These are phyloP conservation scores for Hemibagrus wyckioides DNA, from an alignment of 2,113 vertebrate species.

Conservation along the genomic window DNA sequence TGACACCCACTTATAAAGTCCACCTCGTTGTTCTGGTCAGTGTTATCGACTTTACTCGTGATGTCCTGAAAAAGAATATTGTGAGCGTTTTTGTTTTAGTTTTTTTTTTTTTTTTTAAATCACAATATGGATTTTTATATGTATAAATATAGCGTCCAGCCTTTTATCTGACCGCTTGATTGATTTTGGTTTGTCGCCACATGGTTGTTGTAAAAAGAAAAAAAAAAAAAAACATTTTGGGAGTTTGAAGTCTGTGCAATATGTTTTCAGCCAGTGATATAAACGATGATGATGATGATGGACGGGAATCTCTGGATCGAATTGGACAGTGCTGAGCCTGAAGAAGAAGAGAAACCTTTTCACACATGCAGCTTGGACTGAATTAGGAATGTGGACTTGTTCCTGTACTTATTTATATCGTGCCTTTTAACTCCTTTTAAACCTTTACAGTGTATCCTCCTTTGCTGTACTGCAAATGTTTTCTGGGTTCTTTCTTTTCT, in stretches of 20 bases:
- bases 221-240: not conserved
- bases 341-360: conserved; percentile 50
- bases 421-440: conserved; percentile 72
- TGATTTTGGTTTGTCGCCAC: not conserved
- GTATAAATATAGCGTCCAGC: not conserved
- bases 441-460: conserved; percentile 63
- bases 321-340: conserved; percentile 73
- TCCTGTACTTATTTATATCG: conserved; percentile 71
- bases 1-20: no score
- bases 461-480: conserved; percentile 58
- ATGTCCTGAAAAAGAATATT: not conserved
- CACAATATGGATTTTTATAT: not conserved
- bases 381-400: conserved; percentile 70
- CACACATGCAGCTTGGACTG: conserved; percentile 69
- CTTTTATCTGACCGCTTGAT: not conserved
- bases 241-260: conserved; percentile 6
- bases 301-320: conserved; percentile 29
- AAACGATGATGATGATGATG: not conserved
- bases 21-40: not conserved
- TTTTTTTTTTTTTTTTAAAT: no score
- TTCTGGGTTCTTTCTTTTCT: conserved; percentile 49
- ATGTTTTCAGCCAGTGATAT: not conserved
- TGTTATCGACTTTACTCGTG: not conserved
- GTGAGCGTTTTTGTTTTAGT: no score
- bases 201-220: not conserved